A percentile compares a stretch with the other conserved stretches of the same genome.
These are phyloP conservation scores for Spermophilus dauricus DNA, from an alignment of 2,113 vertebrate genomes.

Conservation along the genomic window DNA sequence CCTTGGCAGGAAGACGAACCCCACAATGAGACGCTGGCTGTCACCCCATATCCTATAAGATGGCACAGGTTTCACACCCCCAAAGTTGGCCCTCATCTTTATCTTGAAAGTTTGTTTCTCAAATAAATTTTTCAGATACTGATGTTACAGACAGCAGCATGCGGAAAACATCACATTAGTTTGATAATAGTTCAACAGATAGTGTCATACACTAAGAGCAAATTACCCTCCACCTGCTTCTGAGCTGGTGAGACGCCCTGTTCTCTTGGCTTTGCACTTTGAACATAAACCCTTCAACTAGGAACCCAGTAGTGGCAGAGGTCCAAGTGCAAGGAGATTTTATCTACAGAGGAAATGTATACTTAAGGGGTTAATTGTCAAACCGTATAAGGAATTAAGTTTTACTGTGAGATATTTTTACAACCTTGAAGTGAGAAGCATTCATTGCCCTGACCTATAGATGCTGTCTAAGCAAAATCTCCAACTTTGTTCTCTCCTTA, in stretches of 20 bases:
- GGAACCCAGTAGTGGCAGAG: neutral
- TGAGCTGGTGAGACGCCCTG: neutral
- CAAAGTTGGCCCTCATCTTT: neutral
- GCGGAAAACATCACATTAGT: neutral
- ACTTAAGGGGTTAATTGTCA: neutral
- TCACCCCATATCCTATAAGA: neutral
- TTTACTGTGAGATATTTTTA: conserved; percentile 9
- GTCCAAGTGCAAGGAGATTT: neutral
- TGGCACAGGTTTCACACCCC: neutral
- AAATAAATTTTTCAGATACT: neutral
- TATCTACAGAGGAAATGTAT: neutral
- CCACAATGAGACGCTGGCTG: too few species aligned
- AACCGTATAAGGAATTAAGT: neutral
- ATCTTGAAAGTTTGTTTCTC: neutral
- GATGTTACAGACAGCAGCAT: neutral
- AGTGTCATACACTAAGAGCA: neutral
- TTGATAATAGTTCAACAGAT: neutral
- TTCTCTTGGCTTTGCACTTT: neutral
- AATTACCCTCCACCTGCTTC: neutral
- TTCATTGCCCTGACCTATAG: neutral
- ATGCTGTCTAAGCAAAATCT: neutral
- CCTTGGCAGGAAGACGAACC: too few species aligned
- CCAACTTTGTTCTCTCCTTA: neutral
- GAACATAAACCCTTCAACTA: neutral
- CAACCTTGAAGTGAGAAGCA: neutral